Conservation (phyloP, 2,113 vertebrate genomes). For the Malaclemys terrapin region DNA sequence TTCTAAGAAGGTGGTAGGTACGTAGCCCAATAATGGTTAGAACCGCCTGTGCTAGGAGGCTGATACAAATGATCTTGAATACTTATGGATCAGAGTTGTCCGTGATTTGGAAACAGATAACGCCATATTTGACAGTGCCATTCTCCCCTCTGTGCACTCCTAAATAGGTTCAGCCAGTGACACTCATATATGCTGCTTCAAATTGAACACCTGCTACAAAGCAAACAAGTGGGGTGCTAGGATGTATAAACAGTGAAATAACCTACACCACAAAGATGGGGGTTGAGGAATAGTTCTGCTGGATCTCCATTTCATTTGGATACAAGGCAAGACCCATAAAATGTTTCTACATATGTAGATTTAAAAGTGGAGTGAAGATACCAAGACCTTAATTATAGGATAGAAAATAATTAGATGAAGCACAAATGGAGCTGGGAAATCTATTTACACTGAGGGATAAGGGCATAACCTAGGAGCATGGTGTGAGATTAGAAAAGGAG, state of each 20-base stretch:
- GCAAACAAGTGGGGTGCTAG: background rate
- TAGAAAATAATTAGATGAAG: background rate
- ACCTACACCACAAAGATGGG: background rate
- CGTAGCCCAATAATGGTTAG: too few species aligned
- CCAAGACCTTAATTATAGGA: background rate
- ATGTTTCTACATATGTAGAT: background rate
- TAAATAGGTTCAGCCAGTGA: fast-evolving
- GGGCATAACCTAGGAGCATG: fast-evolving
- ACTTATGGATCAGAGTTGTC: too few species aligned
- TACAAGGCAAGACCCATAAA: background rate
- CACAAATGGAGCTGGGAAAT: background rate
- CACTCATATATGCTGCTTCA: background rate
- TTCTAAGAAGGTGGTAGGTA: too few species aligned
- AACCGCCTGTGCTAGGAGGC: too few species aligned
- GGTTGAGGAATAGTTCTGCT: background rate
- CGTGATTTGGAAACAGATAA: too few species aligned
- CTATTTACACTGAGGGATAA: background rate
- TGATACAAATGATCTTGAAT: too few species aligned
- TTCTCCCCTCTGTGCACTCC: too few species aligned
- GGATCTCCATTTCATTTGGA: background rate
- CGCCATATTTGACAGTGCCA: too few species aligned
- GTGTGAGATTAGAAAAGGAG: background rate
- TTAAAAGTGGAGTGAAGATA: fast-evolving
- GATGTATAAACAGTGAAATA: conserved; percentile 5
- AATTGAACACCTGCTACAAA: background rate